These are phyloP conservation scores for Chaetodon trifascialis DNA, from an alignment of 2,113 vertebrate species.

Conservation along the genomic window DNA sequence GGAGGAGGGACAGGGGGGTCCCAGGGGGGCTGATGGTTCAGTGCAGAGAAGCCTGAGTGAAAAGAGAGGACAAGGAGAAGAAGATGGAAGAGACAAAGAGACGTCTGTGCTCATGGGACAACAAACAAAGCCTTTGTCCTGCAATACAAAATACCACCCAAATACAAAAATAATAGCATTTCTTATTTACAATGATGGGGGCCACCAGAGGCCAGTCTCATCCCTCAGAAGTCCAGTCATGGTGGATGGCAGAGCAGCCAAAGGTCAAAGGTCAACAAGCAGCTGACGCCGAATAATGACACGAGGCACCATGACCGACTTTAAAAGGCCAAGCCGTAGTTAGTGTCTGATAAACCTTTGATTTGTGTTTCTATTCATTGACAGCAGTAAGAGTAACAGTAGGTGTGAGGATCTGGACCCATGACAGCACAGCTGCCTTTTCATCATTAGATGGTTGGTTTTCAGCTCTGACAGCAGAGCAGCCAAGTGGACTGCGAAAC, in stretches of 20 bases:
- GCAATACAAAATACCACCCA: too few relatives aligned
- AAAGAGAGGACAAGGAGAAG: too few relatives aligned
- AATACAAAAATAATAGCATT: too few relatives aligned
- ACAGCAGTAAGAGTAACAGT: background rate
- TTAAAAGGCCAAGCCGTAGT: conserved; percentile 35
- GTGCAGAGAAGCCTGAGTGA: too few relatives aligned
- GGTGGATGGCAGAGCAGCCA: conserved; percentile 38
- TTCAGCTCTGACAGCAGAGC: background rate
- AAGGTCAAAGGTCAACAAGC: conserved; percentile 55
- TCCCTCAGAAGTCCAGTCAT: conserved; percentile 53
- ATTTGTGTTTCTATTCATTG: conserved; percentile 15
- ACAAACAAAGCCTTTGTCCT: too few relatives aligned
- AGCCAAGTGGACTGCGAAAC: background rate
- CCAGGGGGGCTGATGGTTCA: too few relatives aligned
- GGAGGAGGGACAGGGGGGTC: too few relatives aligned
- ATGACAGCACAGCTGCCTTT: background rate
- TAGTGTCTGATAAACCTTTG: conserved; percentile 4
- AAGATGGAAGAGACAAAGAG: too few relatives aligned
- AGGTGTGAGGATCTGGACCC: background rate
- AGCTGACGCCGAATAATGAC: conserved; percentile 22
- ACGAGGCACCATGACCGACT: conserved; percentile 20
- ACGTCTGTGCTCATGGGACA: too few relatives aligned
- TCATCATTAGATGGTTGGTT: background rate
- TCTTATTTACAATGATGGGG: too few relatives aligned
- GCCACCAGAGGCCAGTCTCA: conserved; percentile 58